Evolutionary conservation across 2,888 invertebrate genomes (phyloP).

Genomic region (Vandiemenella viatica): DNA sequence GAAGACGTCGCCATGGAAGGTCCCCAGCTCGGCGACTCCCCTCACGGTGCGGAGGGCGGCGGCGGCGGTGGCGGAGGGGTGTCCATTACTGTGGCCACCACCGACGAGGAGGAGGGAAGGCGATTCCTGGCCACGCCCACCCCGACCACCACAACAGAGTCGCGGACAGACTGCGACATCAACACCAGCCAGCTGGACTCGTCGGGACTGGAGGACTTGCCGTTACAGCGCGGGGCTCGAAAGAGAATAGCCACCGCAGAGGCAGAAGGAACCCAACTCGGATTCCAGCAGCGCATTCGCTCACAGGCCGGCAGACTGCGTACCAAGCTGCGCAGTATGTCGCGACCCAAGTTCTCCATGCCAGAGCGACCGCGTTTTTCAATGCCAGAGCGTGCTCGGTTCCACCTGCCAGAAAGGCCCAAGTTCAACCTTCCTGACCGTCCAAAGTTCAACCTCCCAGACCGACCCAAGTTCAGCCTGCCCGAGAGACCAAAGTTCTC

Average conservation of each 20-base stretch:
- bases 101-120: conserved; percentile 24
- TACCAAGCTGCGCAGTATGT: conserved; percentile 46
- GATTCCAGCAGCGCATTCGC: conserved; percentile 47
- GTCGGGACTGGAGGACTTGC: conserved; percentile 46
- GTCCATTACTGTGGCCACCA: conserved; percentile 27
- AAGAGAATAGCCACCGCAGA: conserved; percentile 35
- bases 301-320: conserved; percentile 57
- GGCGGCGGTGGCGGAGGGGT: conserved; percentile 28
- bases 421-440: conserved; percentile 38
- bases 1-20: conserved; percentile 29
- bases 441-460: conserved; percentile 37
- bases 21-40: conserved; percentile 30
- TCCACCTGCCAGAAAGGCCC: conserved; percentile 45
- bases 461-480: conserved; percentile 45
- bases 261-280: conserved; percentile 22
- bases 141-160: conserved; percentile 39
- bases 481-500: conserved; percentile 41
- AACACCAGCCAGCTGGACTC: conserved; percentile 35
- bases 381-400: conserved; percentile 40
- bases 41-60: conserved; percentile 23
- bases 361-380: conserved; percentile 34
- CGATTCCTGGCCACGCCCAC: conserved; percentile 28
- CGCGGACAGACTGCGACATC: conserved; percentile 46
- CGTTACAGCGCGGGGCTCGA: conserved; percentile 32
- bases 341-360: conserved; percentile 34